These are phyloP conservation scores for Loriculus beryllinus DNA, from an alignment of 2,797 vertebrate genomes.

Conservation along the genomic window DNA sequence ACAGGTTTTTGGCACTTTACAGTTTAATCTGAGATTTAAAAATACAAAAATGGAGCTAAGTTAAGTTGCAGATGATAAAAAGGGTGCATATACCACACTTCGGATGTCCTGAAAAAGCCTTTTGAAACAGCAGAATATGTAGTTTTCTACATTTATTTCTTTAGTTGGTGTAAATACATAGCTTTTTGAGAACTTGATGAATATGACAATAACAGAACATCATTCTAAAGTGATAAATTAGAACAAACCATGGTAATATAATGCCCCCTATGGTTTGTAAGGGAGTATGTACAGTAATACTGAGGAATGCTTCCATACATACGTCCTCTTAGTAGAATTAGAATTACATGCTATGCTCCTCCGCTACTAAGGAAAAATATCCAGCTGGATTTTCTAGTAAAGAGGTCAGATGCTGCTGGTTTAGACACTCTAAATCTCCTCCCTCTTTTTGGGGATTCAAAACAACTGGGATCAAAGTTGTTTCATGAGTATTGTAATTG, in stretches of 20 bases:
- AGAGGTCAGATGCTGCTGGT: neutral
- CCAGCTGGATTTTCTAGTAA: neutral
- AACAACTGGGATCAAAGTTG: neutral
- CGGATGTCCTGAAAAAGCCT: neutral
- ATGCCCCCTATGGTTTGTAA: constrained; percentile 62
- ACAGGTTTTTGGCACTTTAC: neutral
- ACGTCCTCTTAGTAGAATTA: neutral
- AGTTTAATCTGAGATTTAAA: neutral
- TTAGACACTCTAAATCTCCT: neutral
- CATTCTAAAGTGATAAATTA: neutral
- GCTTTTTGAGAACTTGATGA: neutral
- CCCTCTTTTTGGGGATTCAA: neutral
- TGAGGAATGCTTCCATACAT: neutral
- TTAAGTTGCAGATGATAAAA: neutral
- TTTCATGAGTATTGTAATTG: neutral
- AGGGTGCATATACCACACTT: neutral
- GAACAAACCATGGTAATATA: constrained; percentile 24
- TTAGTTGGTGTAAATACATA: neutral
- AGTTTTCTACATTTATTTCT: neutral
- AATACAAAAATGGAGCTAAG: neutral
- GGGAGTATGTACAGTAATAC: neutral
- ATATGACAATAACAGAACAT: neutral
- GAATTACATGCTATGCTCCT: neutral
- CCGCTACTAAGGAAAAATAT: neutral
- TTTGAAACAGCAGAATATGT: neutral